phyloP scores from a whole-genome alignment of 1,140 invertebrate genomes.

The Drosophila obscura region DNA sequence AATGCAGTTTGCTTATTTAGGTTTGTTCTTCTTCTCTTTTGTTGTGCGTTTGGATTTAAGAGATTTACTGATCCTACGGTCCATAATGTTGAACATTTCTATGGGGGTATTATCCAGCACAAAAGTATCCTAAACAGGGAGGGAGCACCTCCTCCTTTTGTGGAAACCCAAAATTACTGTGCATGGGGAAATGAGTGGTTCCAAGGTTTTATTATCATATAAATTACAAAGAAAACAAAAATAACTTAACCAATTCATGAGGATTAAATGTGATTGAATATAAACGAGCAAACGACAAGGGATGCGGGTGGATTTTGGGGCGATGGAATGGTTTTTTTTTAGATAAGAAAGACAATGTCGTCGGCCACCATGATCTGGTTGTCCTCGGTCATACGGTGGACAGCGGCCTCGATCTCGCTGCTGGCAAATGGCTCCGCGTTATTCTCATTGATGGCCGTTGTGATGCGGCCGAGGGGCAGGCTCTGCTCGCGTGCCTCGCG shows the following conservation, averaged over 20 bases:
- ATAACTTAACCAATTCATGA: slow-evolving; percentile 35
- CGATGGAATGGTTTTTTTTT: slow-evolving; percentile 68
- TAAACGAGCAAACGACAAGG: not conserved
- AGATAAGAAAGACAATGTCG: slow-evolving; percentile 94
- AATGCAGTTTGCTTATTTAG: too few relatives aligned
- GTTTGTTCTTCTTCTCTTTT: too few relatives aligned
- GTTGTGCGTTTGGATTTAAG: too few relatives aligned
- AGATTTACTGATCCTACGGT: too few relatives aligned
- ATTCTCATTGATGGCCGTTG: slow-evolving; percentile 86
- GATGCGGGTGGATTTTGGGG: not conserved
- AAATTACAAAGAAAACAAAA: slow-evolving; percentile 22
- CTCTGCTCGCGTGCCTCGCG: slow-evolving; percentile 88
- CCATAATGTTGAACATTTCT: too few relatives aligned
- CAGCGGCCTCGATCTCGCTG: slow-evolving; percentile 90
- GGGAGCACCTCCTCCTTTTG: too few relatives aligned
- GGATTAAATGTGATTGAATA: not conserved
- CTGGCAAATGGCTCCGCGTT: slow-evolving; percentile 87
- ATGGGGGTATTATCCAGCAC: too few relatives aligned
- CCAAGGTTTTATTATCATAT: slow-evolving; percentile 35
- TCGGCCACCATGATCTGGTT: slow-evolving; percentile 97
- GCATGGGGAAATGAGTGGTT: slow-evolving; percentile 2
- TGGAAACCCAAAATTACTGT: too few relatives aligned
- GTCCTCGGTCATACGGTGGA: slow-evolving; percentile 93
- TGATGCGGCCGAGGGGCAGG: slow-evolving; percentile 86
- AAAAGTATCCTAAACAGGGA: too few relatives aligned